Evolutionary conservation across 2,113 vertebrate genomes (phyloP), one percentile per base, ranked within the genome.

Genomic region (Cettia cetti): DNA sequence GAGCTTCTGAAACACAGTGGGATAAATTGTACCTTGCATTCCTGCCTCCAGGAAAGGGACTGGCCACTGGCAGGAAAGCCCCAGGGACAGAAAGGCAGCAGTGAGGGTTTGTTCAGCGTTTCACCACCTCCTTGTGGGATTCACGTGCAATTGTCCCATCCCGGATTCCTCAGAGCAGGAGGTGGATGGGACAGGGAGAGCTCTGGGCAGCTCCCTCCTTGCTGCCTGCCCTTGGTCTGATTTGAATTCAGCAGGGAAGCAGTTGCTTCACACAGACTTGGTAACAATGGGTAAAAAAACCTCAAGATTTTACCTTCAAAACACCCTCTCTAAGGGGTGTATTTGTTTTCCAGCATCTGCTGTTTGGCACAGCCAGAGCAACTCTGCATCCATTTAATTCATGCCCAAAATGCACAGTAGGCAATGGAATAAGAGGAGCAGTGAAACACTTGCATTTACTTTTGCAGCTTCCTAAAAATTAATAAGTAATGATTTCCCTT

Each of bases 71-170:
- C 44, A 59, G 22, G 11, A 60, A 31, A 44, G 27, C 63, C 37
- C 39, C 18, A 37, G 27, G 44, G 27, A 27, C 53, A 77, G 22
- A 44, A 28, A 15, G 22, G 45, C 63, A 52, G 33, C 45, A 60
- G 54, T 23, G 31, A 9, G 22, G 53, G 31, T 42, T 92, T 65
- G 26, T 23, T 44, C 47, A 31, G 56, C 6, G 2, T 33, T n/a
- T 35, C 42, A 6, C 21, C 31, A 19, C 33, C 50, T 60, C 65
- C 40, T 27, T 23, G 37, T 11, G 35, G 59, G 37, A 47, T 40
- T 59, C 49, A 10, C 0, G 0, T 23, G 37, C 30, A 9, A 0
- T 9, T 14, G 21, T 30, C 35, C 72, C 71, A 59, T 14, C 44
- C 52, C 33, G 23, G 27, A 50, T 21, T 42, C 24, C 52, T 66